phyloP scores from a whole-genome alignment of 2,113 vertebrate genomes.

The Colinus virginianus region DNA sequence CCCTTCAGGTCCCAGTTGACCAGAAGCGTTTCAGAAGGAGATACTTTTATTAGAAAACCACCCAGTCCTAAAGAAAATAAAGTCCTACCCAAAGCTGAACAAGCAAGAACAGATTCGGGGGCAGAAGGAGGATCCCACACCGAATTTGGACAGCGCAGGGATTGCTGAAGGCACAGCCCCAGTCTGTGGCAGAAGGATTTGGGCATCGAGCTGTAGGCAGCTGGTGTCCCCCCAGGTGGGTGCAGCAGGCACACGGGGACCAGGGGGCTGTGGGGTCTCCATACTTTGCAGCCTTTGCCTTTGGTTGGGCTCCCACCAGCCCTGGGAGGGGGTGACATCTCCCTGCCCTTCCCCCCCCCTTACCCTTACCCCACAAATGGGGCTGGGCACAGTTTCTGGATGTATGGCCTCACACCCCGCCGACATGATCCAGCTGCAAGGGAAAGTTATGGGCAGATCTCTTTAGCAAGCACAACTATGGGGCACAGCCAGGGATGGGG shows the following conservation, averaged over 20 bases:
- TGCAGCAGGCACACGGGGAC: neutral
- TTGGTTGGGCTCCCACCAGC: neutral
- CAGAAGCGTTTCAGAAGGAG: neutral
- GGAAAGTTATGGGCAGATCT: rapidly evolving
- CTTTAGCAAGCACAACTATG: neutral
- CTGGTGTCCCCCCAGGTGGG: neutral
- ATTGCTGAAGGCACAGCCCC: neutral
- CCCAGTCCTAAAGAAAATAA: neutral
- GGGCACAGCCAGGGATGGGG: neutral
- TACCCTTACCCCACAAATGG: neutral
- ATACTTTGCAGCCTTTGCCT: rapidly evolving
- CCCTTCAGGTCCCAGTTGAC: neutral
- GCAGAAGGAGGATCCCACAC: neutral
- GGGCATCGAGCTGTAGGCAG: neutral
- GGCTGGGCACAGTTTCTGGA: rapidly evolving
- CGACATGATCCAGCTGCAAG: neutral
- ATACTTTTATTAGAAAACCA: constrained; percentile 58
- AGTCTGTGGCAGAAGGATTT: neutral
- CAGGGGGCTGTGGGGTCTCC: neutral
- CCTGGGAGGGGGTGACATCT: neutral
- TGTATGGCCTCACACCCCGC: neutral
- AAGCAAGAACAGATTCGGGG: neutral
- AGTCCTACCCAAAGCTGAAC: neutral
- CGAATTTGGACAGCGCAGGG: rapidly evolving
- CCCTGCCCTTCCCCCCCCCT: too few relatives aligned